Base-by-base conservation (phyloP, 2,797 vertebrate species). In the Euphonia xanthogaster region DNA sequence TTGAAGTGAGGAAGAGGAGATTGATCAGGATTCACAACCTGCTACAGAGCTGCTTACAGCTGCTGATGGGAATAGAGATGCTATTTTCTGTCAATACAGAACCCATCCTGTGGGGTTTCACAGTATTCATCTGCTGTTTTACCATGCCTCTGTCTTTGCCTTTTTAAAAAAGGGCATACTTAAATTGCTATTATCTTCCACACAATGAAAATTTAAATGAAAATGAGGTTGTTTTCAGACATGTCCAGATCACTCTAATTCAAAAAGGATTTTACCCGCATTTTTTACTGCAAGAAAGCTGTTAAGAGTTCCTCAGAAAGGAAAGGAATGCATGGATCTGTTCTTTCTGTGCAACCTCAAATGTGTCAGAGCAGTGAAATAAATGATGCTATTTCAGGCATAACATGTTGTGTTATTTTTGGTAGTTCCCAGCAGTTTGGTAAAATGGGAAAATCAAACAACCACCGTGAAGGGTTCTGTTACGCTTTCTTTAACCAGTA, bases 301-400 rank as follows among this genome's bases (percentile, higher is more conserved):
- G 53, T 47, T 85, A 72, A 79, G 51, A 79, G 48, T 19, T 89
- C n/a, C 72, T 94, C 76, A 58, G 40, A 44, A 92, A 91, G 40
- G 33, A 89, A 91, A 86, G 33, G 17, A 91, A 86, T 2, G 2
- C 71, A 71, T 1, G 8, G 45, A 79, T 82, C 14, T 42, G 3
- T 87, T 94, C 78, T 70, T 83, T 86, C 65, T 62, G 44, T 77
- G 57, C 81, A 89, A 77, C 47, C 54, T 83, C 94, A 87, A 80
- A 94, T 81, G 92, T 92, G 87, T 92, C 78, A 94, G 65, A 94
- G 85, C 82, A 94, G 85, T 86, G 82, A 93, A 96, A 95, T 74
- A 91, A 81, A 96, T 62, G 39, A 73, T 90, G 53, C 74, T 92
- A 89, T 91, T 92, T 94, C 87, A 55, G 55, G 86, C 72, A n/a